These are phyloP conservation scores for Cariama cristata DNA, from an alignment of 2,113 vertebrate species.

Conservation along the genomic window DNA sequence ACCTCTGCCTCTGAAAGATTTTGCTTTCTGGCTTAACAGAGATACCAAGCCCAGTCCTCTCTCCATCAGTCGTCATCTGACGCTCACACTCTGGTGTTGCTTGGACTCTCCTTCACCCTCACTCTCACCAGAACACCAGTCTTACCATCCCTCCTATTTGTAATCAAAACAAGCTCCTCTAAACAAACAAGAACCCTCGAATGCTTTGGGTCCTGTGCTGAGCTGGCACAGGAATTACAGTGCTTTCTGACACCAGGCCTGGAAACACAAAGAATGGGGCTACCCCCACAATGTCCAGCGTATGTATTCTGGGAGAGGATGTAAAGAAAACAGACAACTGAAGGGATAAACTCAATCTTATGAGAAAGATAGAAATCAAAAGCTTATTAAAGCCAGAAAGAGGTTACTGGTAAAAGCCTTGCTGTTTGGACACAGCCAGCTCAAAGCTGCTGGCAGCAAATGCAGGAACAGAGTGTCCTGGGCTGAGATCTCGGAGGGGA, in stretches of 20 bases:
- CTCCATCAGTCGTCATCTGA: not conserved
- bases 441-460: constrained; percentile 31
- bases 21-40: not conserved
- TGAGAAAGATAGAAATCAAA: not conserved
- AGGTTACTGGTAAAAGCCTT: constrained; percentile 12
- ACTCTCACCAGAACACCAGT: not conserved
- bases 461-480: not conserved
- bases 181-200: not conserved
- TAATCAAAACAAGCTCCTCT: not conserved
- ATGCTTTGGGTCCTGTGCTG: not conserved
- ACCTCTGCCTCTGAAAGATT: not conserved
- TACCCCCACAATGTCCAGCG: not conserved
- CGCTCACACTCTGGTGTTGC: not conserved
- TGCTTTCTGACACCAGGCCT: not conserved
- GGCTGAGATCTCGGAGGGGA: not conserved
- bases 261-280: not conserved
- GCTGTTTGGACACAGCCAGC: not conserved
- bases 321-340: not conserved
- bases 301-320: not conserved
- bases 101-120: not conserved
- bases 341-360: not conserved
- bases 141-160: not conserved
- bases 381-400: not conserved
- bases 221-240: not conserved
- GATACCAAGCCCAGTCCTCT: not conserved